phyloP scores from a whole-genome alignment of 2,113 vertebrate species.

The Callipepla californica region DNA sequence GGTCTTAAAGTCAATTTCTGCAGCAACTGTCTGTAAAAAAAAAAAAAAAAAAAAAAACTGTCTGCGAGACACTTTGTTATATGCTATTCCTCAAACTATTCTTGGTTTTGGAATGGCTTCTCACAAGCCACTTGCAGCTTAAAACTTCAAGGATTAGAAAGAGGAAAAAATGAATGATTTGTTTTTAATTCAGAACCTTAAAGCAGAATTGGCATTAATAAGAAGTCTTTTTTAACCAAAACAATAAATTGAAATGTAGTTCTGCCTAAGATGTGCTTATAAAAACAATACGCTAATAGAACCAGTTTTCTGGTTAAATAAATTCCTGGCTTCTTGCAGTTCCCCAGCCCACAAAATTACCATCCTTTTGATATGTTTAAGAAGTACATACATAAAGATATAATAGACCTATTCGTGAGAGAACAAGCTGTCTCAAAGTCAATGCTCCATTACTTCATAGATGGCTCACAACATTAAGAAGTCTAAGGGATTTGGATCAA shows the following conservation, averaged over 20 bases:
- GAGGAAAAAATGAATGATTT: constrained; percentile 64
- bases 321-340: constrained; percentile 32
- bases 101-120: constrained; percentile 38
- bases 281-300: constrained; percentile 54
- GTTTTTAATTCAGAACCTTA: constrained; percentile 63
- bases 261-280: constrained; percentile 47
- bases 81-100: constrained; percentile 29
- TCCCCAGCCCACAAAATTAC: constrained; percentile 43
- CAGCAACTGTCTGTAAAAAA: background rate
- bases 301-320: constrained; percentile 56
- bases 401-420: constrained; percentile 6
- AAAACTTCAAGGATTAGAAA: constrained; percentile 42
- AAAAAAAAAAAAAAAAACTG: background rate
- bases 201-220: constrained; percentile 66
- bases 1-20: constrained; percentile 8
- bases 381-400: background rate
- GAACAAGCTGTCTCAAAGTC: background rate
- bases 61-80: constrained; percentile 12
- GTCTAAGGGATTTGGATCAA: background rate
- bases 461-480: background rate
- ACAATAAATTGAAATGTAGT: constrained; percentile 54
- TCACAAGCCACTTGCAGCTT: constrained; percentile 49
- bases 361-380: constrained; percentile 49
- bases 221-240: constrained; percentile 53
- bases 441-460: rapidly evolving